A percentile compares a stretch with the other conserved stretches of the same genome.
phyloP scores from a whole-genome alignment of 2,888 invertebrate genomes.

The Arrhopalites spinosus region DNA sequence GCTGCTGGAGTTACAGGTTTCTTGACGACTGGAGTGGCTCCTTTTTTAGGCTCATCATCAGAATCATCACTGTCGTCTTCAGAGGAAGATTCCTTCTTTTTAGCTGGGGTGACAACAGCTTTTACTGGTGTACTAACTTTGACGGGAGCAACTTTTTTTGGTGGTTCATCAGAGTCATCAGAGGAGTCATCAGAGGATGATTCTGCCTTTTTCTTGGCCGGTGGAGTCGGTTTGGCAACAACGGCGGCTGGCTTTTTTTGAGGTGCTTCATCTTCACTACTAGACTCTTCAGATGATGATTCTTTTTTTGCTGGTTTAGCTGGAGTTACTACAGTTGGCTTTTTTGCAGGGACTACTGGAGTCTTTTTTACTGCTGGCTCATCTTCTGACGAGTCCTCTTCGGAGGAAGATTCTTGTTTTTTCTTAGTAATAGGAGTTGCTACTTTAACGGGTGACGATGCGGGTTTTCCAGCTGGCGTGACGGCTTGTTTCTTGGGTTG shows the following conservation, averaged over 20 bases:
- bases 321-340: slow-evolving; percentile 47
- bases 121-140: slow-evolving; percentile 21
- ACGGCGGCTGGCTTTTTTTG: slow-evolving; percentile 57
- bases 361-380: slow-evolving; percentile 49
- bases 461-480: slow-evolving; percentile 51
- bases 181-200: slow-evolving; percentile 42
- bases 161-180: slow-evolving; percentile 49
- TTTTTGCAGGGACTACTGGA: slow-evolving; percentile 39
- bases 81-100: slow-evolving; percentile 58
- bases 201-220: slow-evolving; percentile 37
- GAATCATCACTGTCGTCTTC: slow-evolving; percentile 60
- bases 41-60: slow-evolving; percentile 44
- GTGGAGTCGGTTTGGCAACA: slow-evolving; percentile 47
- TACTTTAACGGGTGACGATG: slow-evolving; percentile 43
- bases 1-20: slow-evolving; percentile 28
- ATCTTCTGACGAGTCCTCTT: slow-evolving; percentile 53
- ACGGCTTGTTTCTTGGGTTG: slow-evolving; percentile 28
- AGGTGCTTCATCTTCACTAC: slow-evolving; percentile 39
- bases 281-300: slow-evolving; percentile 45
- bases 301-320: slow-evolving; percentile 36
- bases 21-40: slow-evolving; percentile 22
- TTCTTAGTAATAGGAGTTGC: slow-evolving; percentile 57
- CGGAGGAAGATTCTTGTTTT: slow-evolving; percentile 28
- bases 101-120: slow-evolving; percentile 58
- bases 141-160: slow-evolving; percentile 47